Evolutionary conservation across 2,797 vertebrate species (phyloP).

Genomic region (Phalloptychus januarius): DNA sequence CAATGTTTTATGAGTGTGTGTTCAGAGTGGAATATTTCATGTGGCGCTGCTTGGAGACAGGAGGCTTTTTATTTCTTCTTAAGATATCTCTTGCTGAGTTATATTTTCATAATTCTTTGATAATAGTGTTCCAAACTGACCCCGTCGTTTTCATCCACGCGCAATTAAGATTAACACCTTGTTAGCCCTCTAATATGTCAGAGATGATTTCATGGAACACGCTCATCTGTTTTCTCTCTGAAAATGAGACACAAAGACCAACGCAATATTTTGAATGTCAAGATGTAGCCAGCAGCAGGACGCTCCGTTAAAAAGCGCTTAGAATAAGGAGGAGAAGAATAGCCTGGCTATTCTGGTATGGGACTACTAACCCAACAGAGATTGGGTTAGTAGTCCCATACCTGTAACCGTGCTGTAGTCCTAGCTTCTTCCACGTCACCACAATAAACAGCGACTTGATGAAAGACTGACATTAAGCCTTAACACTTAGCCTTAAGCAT

Average conservation of each 20-base stretch:
- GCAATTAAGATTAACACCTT: not conserved
- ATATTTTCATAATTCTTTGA: not conserved
- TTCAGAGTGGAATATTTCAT: not conserved
- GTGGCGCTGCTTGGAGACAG: not conserved
- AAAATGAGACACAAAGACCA: not conserved
- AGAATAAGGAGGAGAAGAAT: not conserved
- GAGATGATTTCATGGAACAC: not conserved
- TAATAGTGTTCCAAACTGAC: not conserved
- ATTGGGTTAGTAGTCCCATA: not conserved
- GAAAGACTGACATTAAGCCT: not conserved
- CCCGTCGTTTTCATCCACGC: not conserved
- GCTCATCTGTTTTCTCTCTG: not conserved
- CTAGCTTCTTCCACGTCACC: not conserved
- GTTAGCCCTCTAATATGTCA: not conserved
- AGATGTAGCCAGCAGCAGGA: not conserved
- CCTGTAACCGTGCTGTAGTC: not conserved
- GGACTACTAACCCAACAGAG: too few species aligned
- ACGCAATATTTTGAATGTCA: not conserved
- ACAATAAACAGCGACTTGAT: not conserved
- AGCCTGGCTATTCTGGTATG: not conserved
- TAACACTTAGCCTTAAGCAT: too few species aligned
- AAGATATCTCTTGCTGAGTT: not conserved
- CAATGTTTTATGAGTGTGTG: not conserved
- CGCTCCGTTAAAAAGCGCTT: not conserved
- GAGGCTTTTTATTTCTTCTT: not conserved